phyloP scores from a whole-genome alignment of 2,888 invertebrate species.

The Byasa hedistus region DNA sequence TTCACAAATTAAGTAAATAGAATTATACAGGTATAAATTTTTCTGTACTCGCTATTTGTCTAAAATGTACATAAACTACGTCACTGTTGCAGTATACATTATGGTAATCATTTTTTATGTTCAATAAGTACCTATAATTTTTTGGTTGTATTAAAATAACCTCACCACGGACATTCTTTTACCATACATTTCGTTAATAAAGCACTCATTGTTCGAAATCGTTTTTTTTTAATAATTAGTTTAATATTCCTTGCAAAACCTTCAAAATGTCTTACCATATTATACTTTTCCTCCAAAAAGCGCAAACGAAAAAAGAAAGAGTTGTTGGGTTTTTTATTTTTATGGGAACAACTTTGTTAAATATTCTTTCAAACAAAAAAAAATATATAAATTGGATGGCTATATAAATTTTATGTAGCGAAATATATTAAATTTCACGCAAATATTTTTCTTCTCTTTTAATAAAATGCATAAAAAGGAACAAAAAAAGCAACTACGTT shows the following conservation, averaged over 20 bases:
- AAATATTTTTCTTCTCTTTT: too few species aligned
- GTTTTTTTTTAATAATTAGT: conserved; percentile 22
- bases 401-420: too few species aligned
- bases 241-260: not conserved
- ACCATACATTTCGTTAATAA: conserved; percentile 78
- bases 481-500: too few species aligned
- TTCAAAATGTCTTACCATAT: not conserved
- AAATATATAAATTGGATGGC: too few species aligned
- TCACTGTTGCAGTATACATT: conserved; percentile 34
- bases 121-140: conserved; percentile 45
- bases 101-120: conserved; percentile 32
- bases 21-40: conserved; percentile 41
- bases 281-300: too few species aligned
- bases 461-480: too few species aligned
- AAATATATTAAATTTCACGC: too few species aligned
- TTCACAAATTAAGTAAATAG: conserved; percentile 45
- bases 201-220: conserved; percentile 75
- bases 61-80: conserved; percentile 36
- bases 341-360: too few species aligned
- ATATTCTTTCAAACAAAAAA: too few species aligned
- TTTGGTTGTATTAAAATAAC: conserved; percentile 65
- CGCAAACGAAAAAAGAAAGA: too few species aligned
- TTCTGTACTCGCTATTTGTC: conserved; percentile 59
- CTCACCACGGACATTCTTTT: conserved; percentile 71
- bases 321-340: too few species aligned